phyloP scores from a whole-genome alignment of 2,888 invertebrate species.

The Siphlonurus alternatus region DNA sequence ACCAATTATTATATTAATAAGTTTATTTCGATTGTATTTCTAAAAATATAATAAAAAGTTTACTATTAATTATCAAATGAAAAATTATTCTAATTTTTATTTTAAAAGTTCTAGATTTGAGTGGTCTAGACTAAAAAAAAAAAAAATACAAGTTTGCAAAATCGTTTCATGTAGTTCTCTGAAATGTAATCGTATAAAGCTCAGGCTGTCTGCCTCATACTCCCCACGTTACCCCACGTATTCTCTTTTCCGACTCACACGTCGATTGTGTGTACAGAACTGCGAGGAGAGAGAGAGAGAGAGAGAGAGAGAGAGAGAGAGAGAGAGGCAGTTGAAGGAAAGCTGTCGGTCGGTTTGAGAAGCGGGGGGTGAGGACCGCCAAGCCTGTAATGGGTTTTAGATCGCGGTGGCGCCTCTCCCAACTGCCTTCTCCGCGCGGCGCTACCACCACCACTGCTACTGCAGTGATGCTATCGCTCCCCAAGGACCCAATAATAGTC shows the following conservation, averaged over 20 bases:
- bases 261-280: background rate
- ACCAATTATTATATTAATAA: no score
- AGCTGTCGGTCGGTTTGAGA: background rate
- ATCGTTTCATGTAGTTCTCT: no score
- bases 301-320: background rate
- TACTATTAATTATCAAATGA: no score
- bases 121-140: no score
- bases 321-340: background rate
- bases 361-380: background rate
- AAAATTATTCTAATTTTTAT: no score
- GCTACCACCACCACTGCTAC: background rate
- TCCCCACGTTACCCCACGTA: no score
- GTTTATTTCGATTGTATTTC: no score
- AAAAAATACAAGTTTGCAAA: no score
- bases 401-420: background rate
- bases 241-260: background rate
- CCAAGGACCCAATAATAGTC: background rate
- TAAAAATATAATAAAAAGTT: no score
- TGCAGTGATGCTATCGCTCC: background rate
- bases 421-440: background rate
- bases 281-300: background rate
- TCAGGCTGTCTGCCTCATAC: no score
- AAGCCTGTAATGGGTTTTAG: background rate
- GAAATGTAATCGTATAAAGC: no score
- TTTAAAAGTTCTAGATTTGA: no score